These are phyloP conservation scores for Catonia carolina DNA, from an alignment of 2,888 invertebrate genomes.

Conservation along the genomic window DNA sequence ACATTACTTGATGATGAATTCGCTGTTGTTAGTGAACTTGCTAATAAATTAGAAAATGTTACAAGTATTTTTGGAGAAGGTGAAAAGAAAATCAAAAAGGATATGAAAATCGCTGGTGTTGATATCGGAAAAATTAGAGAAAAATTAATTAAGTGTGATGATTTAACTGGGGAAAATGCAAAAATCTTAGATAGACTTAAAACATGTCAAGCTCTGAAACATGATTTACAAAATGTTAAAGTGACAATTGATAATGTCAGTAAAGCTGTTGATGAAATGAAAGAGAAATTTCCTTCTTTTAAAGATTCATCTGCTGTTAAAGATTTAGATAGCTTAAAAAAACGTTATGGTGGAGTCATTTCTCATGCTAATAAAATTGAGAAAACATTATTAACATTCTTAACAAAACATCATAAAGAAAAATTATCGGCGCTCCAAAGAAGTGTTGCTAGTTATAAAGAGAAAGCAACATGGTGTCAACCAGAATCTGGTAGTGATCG, in stretches of 20 bases:
- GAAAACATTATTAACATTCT: conserved; percentile 62
- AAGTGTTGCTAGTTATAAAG: conserved; percentile 70
- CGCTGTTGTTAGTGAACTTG: conserved; percentile 61
- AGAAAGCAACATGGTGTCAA: conserved; percentile 87
- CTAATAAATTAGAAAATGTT: conserved; percentile 64
- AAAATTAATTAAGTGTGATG: conserved; percentile 81
- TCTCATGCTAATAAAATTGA: conserved; percentile 77
- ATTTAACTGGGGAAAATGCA: conserved; percentile 78
- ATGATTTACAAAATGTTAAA: conserved; percentile 60
- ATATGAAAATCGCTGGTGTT: conserved; percentile 64
- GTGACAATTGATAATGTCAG: conserved; percentile 62
- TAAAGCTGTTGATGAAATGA: conserved; percentile 62
- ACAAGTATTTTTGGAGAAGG: conserved; percentile 66
- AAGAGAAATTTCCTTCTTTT: conserved; percentile 67
- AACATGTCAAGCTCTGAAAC: conserved; percentile 64
- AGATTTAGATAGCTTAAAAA: conserved; percentile 75
- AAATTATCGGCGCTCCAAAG: conserved; percentile 75
- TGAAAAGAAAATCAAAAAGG: conserved; percentile 63
- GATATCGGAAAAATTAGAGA: conserved; percentile 68
- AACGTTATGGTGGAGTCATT: conserved; percentile 70
- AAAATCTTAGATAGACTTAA: conserved; percentile 74
- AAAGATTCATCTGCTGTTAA: conserved; percentile 70
- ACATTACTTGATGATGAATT: conserved; percentile 69
- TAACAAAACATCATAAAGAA: conserved; percentile 82
- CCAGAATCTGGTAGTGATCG: conserved; percentile 84